Evolutionary conservation across 2,797 vertebrate species (phyloP).

Genomic region (Hylomyscus alleni): DNA sequence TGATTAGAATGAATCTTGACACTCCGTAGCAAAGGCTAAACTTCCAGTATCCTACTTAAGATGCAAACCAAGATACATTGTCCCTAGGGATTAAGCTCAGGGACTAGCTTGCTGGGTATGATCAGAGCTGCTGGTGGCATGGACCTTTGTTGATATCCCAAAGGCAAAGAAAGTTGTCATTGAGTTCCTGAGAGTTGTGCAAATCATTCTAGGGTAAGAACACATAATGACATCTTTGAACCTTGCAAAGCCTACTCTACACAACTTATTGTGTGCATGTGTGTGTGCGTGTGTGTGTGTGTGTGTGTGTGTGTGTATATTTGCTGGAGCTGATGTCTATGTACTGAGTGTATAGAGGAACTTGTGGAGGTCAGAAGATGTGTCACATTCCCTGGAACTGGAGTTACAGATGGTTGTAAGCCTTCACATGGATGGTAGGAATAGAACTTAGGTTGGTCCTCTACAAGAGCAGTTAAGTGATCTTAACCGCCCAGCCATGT

Average conservation of each 20-base stretch:
- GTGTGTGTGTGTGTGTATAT: background rate
- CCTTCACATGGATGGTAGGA: background rate
- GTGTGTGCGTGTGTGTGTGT: background rate
- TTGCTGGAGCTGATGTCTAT: background rate
- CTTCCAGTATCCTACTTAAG: background rate
- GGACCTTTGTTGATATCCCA: background rate
- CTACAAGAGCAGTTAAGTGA: background rate
- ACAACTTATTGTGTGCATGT: background rate
- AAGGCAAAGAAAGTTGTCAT: background rate
- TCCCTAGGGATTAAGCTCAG: background rate
- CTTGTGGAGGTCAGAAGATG: background rate
- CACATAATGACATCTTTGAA: background rate
- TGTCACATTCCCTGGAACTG: too few species aligned
- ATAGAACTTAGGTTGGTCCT: background rate
- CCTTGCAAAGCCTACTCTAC: background rate
- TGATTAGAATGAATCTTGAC: background rate
- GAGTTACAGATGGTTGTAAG: background rate
- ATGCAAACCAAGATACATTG: background rate
- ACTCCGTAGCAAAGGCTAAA: background rate
- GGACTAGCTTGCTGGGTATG: background rate
- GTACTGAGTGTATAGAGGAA: background rate
- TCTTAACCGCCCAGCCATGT: background rate
- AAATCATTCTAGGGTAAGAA: background rate
- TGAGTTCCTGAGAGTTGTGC: background rate
- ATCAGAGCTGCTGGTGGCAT: too few species aligned